Evolutionary conservation across 2,888 invertebrate genomes (phyloP), one percentile per base, ranked within the genome.

Genomic region (Creontiades dilutus): DNA sequence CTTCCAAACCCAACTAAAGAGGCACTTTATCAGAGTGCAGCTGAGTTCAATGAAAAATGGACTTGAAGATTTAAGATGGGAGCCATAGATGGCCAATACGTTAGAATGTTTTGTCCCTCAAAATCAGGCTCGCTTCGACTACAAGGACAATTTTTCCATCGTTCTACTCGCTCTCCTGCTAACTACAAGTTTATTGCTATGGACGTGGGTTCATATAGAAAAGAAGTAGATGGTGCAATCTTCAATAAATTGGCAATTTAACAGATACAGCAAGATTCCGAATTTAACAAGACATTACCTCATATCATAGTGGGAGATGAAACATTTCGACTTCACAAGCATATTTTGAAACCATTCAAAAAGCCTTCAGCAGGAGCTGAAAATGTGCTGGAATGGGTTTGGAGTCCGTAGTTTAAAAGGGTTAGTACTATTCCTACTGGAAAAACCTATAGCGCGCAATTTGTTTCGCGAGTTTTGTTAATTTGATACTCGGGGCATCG

Each of bases 51-150:
- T 48, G 19, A 23, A 52, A 13, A 11, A 27, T 75, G 87, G 76
- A 23, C 23, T 47, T 87, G 75, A 19, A 76, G 78, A 16, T 81
- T 81, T 27, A 81, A 81, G 80, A 55, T 80, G 28, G 76, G 3
- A 12, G 78, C 88, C 52, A 88, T 88, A 16, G 89, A 89, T 89
- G 89, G 81, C 28, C 80, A 89, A 37, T 81, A 89, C 46, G 80
- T 88, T 12, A 76, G 88, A 28, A 23, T 47, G 23, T 27, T 52
- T 7, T 28, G 52, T n/a, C 88, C 88, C 3, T 3, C 0, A 0
- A 19, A 76, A 1, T 88, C 88, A 9, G 76, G 78, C 2, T 7
- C 5, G 7, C 88, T 88, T 28, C n/a, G 80, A 88, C 23, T 80
- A 88, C n/a, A 88, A 88, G 57, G 88, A 37, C 52, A 80, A n/a